Percentiles rank a stretch among this genome's conserved stretches.
Evolutionary conservation across 2,888 invertebrate species (phyloP).

Genomic region (Cantharis rustica): DNA sequence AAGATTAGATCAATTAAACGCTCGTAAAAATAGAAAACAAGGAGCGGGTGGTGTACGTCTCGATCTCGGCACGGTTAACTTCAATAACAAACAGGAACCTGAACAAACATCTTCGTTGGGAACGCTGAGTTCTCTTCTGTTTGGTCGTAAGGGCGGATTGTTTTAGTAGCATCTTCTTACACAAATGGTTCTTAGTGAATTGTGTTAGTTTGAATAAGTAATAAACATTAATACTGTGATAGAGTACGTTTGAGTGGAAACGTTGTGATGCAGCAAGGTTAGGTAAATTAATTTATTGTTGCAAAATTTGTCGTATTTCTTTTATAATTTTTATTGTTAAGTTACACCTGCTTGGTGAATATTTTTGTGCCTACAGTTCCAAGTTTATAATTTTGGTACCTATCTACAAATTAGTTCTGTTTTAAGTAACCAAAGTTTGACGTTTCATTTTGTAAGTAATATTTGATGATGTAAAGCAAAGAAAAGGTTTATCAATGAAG

Average conservation of each 20-base stretch:
- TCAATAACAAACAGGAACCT: slow-evolving; percentile 44
- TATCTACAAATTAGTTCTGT: not conserved
- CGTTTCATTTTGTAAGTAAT: not conserved
- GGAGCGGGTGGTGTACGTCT: slow-evolving; percentile 59
- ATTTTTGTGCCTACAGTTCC: not conserved
- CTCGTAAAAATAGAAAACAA: slow-evolving; percentile 60
- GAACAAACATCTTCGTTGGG: slow-evolving; percentile 62
- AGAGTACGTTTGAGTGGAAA: not conserved
- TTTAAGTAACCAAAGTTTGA: not conserved
- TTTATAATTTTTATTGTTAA: not conserved
- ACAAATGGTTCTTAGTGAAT: not conserved
- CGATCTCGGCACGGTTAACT: slow-evolving; percentile 63
- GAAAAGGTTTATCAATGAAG: not conserved
- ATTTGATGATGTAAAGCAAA: not conserved
- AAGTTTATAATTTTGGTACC: not conserved
- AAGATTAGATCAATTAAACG: slow-evolving; percentile 56
- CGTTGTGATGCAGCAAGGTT: not conserved
- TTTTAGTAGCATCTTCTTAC: slow-evolving; percentile 56
- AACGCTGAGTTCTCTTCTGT: slow-evolving; percentile 77
- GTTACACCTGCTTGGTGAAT: not conserved
- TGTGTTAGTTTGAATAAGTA: not conserved
- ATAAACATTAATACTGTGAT: not conserved
- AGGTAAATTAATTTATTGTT: not conserved
- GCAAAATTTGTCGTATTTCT: not conserved
- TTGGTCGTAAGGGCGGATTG: slow-evolving; percentile 85